Base-by-base conservation (phyloP, 1,140 invertebrate species). In the Tenebrio molitor region DNA sequence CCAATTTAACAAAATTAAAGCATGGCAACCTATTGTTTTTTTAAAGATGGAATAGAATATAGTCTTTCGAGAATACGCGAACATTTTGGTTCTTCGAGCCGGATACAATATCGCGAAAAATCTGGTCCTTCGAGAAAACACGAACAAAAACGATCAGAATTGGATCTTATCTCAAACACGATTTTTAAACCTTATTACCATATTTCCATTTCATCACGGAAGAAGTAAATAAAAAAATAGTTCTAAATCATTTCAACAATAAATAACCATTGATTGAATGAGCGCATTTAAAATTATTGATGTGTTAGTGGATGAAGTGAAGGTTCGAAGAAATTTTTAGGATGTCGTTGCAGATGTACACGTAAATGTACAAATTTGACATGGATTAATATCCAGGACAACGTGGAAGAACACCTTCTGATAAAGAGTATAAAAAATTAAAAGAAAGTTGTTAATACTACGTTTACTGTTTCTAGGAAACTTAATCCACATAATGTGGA, bases 131-230 rank as follows among this genome's bases (percentile, higher is more conserved):
- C n/a, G n/a, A n/a, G n/a, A n/a, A n/a, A n/a, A n/a, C n/a, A n/a
- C n/a, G n/a, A n/a, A n/a, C n/a, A n/a, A n/a, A n/a, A n/a, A n/a
- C n/a, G n/a, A n/a, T n/a, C n/a, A 77, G 74, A 1, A 80, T 91
- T 2, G 92, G 90, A 75, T 91, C 90, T 0, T 88, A 93, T 79
- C 50, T 91, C 1, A 87, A 91, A 91, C 73, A 86, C 87, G 1
- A 93, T 92, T 77, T 85, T 88, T 91, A 1, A 66, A 74, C 3
- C 71, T 44, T 8, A 81, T 81, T 46, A 87, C 87, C 1, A 79
- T 76, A 0, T 78, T 90, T 0, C 78, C 84, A 3, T 82, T 88
- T 8, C 81, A 91, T 1, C 91, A 92, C 78, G 83, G 88, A 0
- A 89, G 86, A 71, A 21, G 41, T 29, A 42, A 21, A 53, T 4